Conservation (phyloP, 2,888 invertebrate genomes). For the Caenorhabditis sulstoni region DNA sequence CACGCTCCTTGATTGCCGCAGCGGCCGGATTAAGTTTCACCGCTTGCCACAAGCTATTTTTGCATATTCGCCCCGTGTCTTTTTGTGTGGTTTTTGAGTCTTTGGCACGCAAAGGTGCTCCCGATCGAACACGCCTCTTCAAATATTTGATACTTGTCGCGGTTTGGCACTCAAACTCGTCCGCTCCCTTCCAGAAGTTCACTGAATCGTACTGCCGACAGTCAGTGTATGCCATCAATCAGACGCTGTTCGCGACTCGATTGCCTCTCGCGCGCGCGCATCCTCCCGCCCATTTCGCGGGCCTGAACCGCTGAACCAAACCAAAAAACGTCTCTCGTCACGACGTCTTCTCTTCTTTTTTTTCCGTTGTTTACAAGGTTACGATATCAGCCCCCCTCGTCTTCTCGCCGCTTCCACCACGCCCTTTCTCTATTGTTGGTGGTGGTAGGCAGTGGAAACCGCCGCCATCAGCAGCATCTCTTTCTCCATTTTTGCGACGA, state of each 20-base stretch:
- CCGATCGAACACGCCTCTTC: constrained; percentile 30
- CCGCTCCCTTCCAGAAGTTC: constrained; percentile 8
- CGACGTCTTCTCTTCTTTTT: constrained; percentile 9
- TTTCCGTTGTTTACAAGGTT: constrained; percentile 54
- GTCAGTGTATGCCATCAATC: constrained; percentile 47
- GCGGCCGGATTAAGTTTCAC: constrained; percentile 49
- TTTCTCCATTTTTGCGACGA: constrained; percentile 34
- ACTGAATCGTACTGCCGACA: neutral
- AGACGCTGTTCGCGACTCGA: constrained; percentile 28
- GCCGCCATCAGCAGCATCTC: constrained; percentile 18
- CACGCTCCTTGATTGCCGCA: constrained; percentile 34
- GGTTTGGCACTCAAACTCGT: neutral
- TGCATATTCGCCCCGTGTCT: constrained; percentile 13
- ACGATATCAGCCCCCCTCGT: constrained; percentile 40
- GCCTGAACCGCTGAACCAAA: constrained; percentile 5
- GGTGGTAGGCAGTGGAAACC: constrained; percentile 18
- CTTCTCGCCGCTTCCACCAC: constrained; percentile 20
- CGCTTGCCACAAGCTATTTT: constrained; percentile 17
- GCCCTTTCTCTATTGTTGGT: constrained; percentile 44
- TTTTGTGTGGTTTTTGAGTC: constrained; percentile 29
- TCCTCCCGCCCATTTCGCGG: neutral
- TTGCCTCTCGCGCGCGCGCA: too few species aligned
- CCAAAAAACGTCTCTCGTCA: constrained; percentile 30
- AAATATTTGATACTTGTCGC: constrained; percentile 36
- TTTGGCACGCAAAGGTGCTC: neutral